Conservation (phyloP, 2,113 vertebrate species). For the Erpornis zantholeuca region DNA sequence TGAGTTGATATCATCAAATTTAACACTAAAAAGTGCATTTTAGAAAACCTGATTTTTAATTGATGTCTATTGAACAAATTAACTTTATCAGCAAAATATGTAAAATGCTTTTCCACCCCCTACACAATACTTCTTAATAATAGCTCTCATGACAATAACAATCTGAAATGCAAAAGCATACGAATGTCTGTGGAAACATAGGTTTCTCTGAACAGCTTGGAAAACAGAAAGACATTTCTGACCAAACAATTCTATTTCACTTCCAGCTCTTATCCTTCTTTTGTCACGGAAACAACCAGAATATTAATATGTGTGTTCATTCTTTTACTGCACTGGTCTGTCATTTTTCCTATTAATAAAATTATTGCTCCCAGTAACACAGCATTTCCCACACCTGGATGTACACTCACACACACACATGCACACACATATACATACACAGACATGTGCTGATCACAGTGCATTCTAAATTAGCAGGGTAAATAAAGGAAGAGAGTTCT, state of each 20-base stretch:
- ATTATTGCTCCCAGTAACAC: neutral
- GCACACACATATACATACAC: neutral
- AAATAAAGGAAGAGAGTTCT: neutral
- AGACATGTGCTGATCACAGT: neutral
- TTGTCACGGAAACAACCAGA: neutral
- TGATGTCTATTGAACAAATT: neutral
- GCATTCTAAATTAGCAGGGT: neutral
- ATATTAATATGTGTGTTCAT: neutral
- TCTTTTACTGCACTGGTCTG: neutral
- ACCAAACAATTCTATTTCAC: neutral
- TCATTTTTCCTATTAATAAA: neutral
- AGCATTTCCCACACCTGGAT: neutral
- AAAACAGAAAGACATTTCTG: conserved; percentile 4
- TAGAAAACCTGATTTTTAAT: conserved; percentile 11
- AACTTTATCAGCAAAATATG: neutral
- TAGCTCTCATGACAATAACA: neutral
- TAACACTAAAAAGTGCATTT: neutral
- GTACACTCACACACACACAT: rapidly evolving
- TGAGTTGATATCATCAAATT: neutral
- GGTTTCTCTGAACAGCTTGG: neutral
- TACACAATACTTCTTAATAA: conserved; percentile 2
- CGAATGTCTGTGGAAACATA: neutral
- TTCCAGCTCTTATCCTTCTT: neutral
- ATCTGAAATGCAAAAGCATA: neutral
- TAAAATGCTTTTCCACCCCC: conserved; percentile 25